A percentile compares a stretch with the other conserved stretches of the same genome.
phyloP scores from a whole-genome alignment of 2,888 invertebrate genomes.

The Ischnura elegans region DNA sequence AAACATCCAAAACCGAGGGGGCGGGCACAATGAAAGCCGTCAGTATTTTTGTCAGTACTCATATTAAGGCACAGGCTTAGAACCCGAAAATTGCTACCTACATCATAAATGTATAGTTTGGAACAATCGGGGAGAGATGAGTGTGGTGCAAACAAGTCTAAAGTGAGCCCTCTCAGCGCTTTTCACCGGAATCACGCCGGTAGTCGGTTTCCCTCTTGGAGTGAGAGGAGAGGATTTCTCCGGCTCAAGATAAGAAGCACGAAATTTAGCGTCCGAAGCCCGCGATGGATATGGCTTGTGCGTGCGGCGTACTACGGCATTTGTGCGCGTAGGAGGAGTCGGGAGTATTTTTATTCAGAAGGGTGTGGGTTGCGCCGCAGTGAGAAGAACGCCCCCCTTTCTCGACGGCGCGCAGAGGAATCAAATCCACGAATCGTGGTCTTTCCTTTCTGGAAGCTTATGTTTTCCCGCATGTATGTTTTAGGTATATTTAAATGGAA shows the following conservation, averaged over 20 bases:
- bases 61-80: too few species aligned
- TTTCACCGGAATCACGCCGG: not conserved
- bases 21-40: too few species aligned
- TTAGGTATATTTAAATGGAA: too few species aligned
- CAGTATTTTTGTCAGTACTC: too few species aligned
- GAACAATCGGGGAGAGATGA: too few species aligned
- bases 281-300: not conserved
- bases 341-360: not conserved
- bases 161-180: not conserved
- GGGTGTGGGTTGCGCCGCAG: not conserved
- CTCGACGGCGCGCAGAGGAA: not conserved
- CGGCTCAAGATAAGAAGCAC: not conserved
- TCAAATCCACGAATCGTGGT: too few species aligned
- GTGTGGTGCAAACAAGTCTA: too few species aligned
- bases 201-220: not conserved
- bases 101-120: too few species aligned
- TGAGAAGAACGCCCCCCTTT: not conserved
- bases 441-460: too few species aligned
- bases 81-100: too few species aligned
- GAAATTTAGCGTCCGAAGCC: not conserved
- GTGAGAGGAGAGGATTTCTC: not conserved
- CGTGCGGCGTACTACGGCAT: not conserved
- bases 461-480: too few species aligned
- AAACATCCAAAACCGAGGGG: too few species aligned
- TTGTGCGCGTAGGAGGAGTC: not conserved